Conservation (phyloP, 1,140 invertebrate genomes). For the Zaprionus gabonicus region DNA sequence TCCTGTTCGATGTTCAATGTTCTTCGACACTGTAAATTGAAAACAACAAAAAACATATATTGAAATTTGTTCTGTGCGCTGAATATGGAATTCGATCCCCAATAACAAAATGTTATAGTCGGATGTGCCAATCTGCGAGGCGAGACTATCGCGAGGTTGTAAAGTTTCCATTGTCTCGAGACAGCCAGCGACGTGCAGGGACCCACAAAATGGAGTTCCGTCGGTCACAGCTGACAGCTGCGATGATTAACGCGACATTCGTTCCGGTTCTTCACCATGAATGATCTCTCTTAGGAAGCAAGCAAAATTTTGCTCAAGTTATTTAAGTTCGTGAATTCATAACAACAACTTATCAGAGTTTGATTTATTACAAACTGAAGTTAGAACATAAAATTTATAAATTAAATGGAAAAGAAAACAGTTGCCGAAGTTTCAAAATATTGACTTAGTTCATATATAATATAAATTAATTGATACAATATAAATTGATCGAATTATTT, state of each 20-base stretch:
- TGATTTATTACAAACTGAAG: too few species aligned
- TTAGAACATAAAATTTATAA: too few species aligned
- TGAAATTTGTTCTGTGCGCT: slow-evolving; percentile 64
- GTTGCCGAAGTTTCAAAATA: too few species aligned
- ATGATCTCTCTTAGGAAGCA: too few species aligned
- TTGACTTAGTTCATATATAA: too few species aligned
- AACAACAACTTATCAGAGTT: too few species aligned
- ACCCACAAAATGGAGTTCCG: slow-evolving; percentile 2
- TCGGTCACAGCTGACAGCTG: too few species aligned
- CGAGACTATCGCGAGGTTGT: slow-evolving; percentile 26
- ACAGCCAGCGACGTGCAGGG: slow-evolving; percentile 3
- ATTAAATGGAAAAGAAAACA: too few species aligned
- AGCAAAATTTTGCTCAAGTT: too few species aligned
- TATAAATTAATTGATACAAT: too few species aligned
- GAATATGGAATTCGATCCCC: slow-evolving; percentile 66
- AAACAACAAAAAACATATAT: slow-evolving; percentile 65
- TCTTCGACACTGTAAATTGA: slow-evolving; percentile 64
- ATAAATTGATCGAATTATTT: too few species aligned
- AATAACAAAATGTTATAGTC: slow-evolving; percentile 40
- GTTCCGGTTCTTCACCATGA: not conserved
- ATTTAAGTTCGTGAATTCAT: too few species aligned
- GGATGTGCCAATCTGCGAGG: slow-evolving; percentile 34
- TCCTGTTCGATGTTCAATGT: slow-evolving; percentile 29
- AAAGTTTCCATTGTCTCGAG: slow-evolving; percentile 45
- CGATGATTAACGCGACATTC: slow-evolving; percentile 20